These are phyloP conservation scores for Drosophila suboccidentalis DNA, from an alignment of 2,888 invertebrate species.

Conservation along the genomic window DNA sequence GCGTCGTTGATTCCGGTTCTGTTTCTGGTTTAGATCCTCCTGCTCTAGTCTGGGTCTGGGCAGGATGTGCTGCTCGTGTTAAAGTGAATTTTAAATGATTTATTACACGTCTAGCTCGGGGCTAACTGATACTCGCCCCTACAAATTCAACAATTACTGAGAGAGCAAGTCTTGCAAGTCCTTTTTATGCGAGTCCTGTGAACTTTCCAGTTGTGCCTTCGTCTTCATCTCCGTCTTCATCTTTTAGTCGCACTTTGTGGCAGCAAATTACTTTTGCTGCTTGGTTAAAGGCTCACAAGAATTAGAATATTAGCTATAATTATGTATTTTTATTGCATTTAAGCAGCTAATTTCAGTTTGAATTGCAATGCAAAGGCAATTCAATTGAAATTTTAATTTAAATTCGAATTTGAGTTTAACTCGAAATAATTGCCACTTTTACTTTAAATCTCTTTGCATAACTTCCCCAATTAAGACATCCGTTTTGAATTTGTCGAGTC, in stretches of 20 bases:
- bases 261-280: slow-evolving; percentile 24
- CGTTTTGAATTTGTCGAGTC: slow-evolving; percentile 9
- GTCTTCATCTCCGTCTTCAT: not conserved
- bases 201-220: slow-evolving; percentile 19
- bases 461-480: slow-evolving; percentile 43
- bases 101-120: slow-evolving; percentile 58
- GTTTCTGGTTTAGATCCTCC: slow-evolving; percentile 18
- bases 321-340: slow-evolving; percentile 49
- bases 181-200: slow-evolving; percentile 21
- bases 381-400: not conserved
- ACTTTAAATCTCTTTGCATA: slow-evolving; percentile 5
- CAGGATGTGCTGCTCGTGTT: slow-evolving; percentile 54
- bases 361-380: not conserved
- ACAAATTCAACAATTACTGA: slow-evolving; percentile 60
- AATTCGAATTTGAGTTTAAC: slow-evolving; percentile 5
- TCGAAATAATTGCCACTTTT: not conserved
- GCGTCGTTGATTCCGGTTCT: slow-evolving; percentile 45
- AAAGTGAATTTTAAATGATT: slow-evolving; percentile 79
- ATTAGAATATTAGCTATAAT: slow-evolving; percentile 67
- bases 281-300: slow-evolving; percentile 33
- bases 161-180: slow-evolving; percentile 2
- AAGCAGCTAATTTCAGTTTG: slow-evolving; percentile 9
- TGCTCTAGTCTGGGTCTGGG: slow-evolving; percentile 2
- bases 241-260: slow-evolving; percentile 6
- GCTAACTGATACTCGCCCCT: slow-evolving; percentile 39